These are phyloP conservation scores for Sphinx pinastri DNA, from an alignment of 2,888 invertebrate species.

Conservation along the genomic window DNA sequence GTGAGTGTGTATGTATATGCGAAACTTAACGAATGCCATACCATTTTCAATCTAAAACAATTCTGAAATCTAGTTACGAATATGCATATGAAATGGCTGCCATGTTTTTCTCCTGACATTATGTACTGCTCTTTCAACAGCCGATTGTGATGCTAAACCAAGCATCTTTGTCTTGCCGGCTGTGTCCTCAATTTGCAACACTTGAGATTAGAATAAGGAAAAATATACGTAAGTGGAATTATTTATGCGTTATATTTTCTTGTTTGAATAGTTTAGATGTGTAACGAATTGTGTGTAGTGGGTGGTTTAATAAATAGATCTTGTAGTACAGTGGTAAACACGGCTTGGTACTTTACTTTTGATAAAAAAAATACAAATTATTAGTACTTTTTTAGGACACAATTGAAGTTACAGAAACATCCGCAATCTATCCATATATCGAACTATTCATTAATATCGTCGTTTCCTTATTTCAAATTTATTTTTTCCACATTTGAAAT, in stretches of 20 bases:
- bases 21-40: too few species aligned
- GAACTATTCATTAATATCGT: too few species aligned
- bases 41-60: background rate
- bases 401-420: too few species aligned
- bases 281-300: background rate
- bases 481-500: too few species aligned
- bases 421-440: too few species aligned
- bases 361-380: too few species aligned
- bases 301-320: too few species aligned
- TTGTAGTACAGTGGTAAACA: too few species aligned
- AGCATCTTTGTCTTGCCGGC: constrained; percentile 78
- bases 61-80: constrained; percentile 32
- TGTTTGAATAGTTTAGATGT: background rate
- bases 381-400: too few species aligned
- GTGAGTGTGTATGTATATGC: too few species aligned
- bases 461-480: too few species aligned
- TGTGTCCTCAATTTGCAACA: constrained; percentile 63
- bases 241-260: constrained; percentile 27
- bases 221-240: constrained; percentile 26
- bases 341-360: too few species aligned
- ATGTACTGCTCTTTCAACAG: constrained; percentile 54
- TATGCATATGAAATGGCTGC: constrained; percentile 40
- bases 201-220: constrained; percentile 23
- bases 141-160: constrained; percentile 77
- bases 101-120: constrained; percentile 61